A percentile compares a stretch with the other conserved stretches of the same genome.
phyloP scores from a whole-genome alignment of 2,888 invertebrate species.

The Drosophila falleni region DNA sequence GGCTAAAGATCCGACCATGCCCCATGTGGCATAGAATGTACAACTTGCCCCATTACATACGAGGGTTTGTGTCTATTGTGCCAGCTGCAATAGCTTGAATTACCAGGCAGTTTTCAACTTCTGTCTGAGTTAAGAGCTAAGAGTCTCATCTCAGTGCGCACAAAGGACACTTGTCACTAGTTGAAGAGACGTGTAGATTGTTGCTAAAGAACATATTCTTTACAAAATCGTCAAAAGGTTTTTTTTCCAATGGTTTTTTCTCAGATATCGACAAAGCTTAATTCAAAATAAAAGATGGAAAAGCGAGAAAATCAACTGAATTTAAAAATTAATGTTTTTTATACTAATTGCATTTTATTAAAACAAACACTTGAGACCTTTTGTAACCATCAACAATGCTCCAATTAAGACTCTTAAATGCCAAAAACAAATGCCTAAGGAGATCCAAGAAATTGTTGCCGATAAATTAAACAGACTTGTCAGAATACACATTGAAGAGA shows the following conservation, averaged over 20 bases:
- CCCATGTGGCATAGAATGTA: constrained; percentile 46
- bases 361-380: not conserved
- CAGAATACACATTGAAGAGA: constrained; percentile 9
- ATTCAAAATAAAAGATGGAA: not conserved
- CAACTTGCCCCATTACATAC: constrained; percentile 27
- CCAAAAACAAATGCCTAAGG: constrained; percentile 10
- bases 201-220: not conserved
- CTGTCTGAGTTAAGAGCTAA: constrained; percentile 22
- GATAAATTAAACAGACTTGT: constrained; percentile 18
- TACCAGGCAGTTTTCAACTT: constrained; percentile 47
- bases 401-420: constrained; percentile 12
- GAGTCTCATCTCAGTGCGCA: constrained; percentile 12
- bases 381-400: not conserved
- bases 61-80: constrained; percentile 14
- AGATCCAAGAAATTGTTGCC: not conserved
- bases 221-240: not conserved
- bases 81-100: constrained; percentile 40
- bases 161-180: constrained; percentile 14
- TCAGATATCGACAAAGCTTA: not conserved
- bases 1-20: constrained; percentile 1
- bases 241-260: not conserved
- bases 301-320: not conserved
- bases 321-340: not conserved
- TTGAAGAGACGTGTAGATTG: constrained; percentile 7
- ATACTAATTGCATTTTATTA: not conserved